Conservation (phyloP, 2,888 invertebrate species). For the Fragum sueziense region DNA sequence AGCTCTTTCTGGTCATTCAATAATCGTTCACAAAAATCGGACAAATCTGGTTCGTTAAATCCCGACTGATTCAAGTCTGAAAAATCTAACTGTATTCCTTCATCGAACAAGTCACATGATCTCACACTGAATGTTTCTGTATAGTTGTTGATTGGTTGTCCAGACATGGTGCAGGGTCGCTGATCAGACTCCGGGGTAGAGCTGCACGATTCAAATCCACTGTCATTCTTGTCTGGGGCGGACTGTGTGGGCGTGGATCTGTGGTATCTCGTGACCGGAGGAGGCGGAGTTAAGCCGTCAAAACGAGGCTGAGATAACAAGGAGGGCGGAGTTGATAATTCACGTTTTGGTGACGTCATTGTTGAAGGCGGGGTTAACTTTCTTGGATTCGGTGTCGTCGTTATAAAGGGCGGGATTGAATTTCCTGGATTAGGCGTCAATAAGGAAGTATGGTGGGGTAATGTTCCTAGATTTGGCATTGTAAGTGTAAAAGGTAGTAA, state of each 20-base stretch:
- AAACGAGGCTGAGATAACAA: background rate
- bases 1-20: background rate
- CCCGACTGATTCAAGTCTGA: constrained; percentile 6
- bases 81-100: background rate
- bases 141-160: background rate
- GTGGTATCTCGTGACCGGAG: background rate
- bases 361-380: background rate
- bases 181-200: constrained; percentile 39
- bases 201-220: constrained; percentile 58
- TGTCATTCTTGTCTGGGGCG: constrained; percentile 32
- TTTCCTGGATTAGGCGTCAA: too few species aligned
- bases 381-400: background rate
- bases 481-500: too few species aligned
- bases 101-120: background rate
- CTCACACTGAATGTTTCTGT: constrained; percentile 2
- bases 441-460: too few species aligned
- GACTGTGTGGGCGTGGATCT: constrained; percentile 24
- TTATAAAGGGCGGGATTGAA: background rate
- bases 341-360: background rate
- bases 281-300: background rate
- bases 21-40: constrained; percentile 8
- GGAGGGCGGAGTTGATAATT: background rate
- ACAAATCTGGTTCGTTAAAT: background rate
- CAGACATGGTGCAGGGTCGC: constrained; percentile 4
- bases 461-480: too few species aligned